Evolutionary conservation across 1,140 invertebrate species (phyloP).

Genomic region (Dendrolimus kikuchii): DNA sequence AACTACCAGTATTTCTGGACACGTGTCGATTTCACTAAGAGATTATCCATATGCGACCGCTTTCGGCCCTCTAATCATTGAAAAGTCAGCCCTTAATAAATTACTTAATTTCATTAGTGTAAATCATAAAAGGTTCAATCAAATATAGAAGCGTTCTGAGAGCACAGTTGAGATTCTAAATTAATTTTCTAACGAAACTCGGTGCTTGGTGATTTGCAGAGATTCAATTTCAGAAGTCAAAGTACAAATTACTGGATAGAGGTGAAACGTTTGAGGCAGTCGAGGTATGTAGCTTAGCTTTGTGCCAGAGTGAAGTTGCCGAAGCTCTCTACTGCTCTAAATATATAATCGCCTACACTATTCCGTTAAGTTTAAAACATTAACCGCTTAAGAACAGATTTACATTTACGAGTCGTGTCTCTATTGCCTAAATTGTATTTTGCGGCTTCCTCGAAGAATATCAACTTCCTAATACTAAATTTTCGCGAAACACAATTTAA

Average conservation of each 20-base stretch:
- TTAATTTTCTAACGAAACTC: constrained; percentile 24
- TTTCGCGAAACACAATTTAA: too few species aligned
- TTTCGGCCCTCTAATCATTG: too few species aligned
- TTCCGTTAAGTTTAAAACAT: constrained; percentile 26
- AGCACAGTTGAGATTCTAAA: constrained; percentile 18
- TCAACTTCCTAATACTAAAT: too few species aligned
- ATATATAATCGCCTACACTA: constrained; percentile 31
- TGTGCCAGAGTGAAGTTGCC: constrained; percentile 24
- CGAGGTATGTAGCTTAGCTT: constrained; percentile 22
- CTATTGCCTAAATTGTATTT: constrained; percentile 23
- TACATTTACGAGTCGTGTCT: constrained; percentile 37
- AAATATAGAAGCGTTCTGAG: neutral
- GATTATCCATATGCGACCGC: too few species aligned
- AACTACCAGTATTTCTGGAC: too few species aligned
- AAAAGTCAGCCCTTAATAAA: too few species aligned
- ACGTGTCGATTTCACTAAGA: too few species aligned
- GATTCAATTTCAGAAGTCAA: constrained; percentile 33
- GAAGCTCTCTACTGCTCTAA: constrained; percentile 22
- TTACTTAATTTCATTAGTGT: too few species aligned
- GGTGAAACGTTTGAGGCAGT: constrained; percentile 19
- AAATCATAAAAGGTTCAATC: too few species aligned
- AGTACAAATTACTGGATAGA: constrained; percentile 32
- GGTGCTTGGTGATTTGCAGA: constrained; percentile 20
- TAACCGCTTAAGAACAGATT: constrained; percentile 37
- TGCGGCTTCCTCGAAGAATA: too few species aligned